phyloP scores from a whole-genome alignment of 2,797 vertebrate genomes.

The Cyclopterus lumpus region DNA sequence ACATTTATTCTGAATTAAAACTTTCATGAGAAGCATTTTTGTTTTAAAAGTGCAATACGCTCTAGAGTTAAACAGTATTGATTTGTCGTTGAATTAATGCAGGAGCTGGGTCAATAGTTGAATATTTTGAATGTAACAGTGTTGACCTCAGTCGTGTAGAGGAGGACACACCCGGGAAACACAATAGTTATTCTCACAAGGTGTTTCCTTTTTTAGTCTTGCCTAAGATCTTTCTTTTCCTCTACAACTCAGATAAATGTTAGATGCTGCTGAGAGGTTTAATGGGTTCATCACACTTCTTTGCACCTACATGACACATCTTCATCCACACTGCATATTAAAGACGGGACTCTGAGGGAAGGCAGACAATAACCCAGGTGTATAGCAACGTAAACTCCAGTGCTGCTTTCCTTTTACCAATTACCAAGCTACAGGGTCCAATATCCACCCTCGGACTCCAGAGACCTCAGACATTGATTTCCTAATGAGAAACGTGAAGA shows the following conservation, averaged over 20 bases:
- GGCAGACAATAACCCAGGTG: conserved; percentile 34
- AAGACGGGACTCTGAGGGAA: conserved; percentile 19
- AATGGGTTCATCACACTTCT: conserved; percentile 27
- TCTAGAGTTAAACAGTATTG: conserved; percentile 72
- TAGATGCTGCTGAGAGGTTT: conserved; percentile 12
- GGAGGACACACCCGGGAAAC: conserved; percentile 7
- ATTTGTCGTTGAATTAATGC: conserved; percentile 63
- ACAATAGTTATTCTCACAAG: not conserved
- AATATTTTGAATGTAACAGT: conserved; percentile 50
- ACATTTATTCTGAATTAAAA: conserved; percentile 16
- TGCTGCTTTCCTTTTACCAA: conserved; percentile 51
- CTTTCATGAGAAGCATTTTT: conserved; percentile 16
- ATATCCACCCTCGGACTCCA: conserved; percentile 52
- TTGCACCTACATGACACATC: conserved; percentile 26
- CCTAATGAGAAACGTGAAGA: conserved; percentile 71
- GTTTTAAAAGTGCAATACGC: conserved; percentile 35
- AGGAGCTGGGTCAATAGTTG: conserved; percentile 66
- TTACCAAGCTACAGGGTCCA: conserved; percentile 58
- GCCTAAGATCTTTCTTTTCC: not conserved
- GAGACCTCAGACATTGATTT: conserved; percentile 73
- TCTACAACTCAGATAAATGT: conserved; percentile 15
- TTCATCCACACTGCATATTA: conserved; percentile 21
- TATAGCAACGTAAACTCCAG: conserved; percentile 41
- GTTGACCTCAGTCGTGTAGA: conserved; percentile 42
- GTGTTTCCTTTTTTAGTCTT: not conserved